Evolutionary conservation across 2,113 vertebrate genomes (phyloP).

Genomic region (Notiomystis cincta): DNA sequence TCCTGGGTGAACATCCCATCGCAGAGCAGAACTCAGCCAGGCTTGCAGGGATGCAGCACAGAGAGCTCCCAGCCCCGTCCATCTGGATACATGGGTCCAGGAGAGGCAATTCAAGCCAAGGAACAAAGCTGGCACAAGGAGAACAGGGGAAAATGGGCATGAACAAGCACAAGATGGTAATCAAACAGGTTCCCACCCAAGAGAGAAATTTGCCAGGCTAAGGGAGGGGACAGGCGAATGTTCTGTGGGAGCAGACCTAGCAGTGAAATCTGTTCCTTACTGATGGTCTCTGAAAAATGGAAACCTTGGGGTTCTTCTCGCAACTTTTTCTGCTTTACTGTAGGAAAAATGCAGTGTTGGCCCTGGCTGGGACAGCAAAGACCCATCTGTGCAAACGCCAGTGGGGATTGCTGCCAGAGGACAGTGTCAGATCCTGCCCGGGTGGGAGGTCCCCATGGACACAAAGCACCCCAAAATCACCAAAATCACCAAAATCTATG

Average conservation of each 20-base stretch:
- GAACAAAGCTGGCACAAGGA: not conserved
- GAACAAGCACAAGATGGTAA: not conserved
- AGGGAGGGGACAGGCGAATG: not conserved
- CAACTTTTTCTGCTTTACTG: not conserved
- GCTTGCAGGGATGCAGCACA: not conserved
- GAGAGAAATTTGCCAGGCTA: not conserved
- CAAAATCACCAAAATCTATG: no score
- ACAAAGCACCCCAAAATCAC: not conserved
- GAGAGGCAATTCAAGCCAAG: not conserved
- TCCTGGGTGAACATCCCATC: not conserved
- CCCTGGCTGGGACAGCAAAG: not conserved
- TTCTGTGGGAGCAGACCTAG: not conserved
- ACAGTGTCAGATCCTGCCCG: not conserved
- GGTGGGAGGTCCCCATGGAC: fast-evolving
- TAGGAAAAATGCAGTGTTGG: not conserved
- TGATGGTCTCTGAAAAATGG: not conserved
- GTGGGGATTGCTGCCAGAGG: not conserved
- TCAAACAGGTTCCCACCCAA: not conserved
- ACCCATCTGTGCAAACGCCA: not conserved
- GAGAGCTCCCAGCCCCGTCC: not conserved
- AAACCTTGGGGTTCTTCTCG: not conserved
- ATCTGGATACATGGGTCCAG: not conserved
- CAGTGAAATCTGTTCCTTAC: not conserved
- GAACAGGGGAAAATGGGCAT: not conserved
- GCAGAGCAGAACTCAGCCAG: not conserved